These are phyloP conservation scores for Drosophila rubida DNA, from an alignment of 2,888 invertebrate species.

Conservation along the genomic window DNA sequence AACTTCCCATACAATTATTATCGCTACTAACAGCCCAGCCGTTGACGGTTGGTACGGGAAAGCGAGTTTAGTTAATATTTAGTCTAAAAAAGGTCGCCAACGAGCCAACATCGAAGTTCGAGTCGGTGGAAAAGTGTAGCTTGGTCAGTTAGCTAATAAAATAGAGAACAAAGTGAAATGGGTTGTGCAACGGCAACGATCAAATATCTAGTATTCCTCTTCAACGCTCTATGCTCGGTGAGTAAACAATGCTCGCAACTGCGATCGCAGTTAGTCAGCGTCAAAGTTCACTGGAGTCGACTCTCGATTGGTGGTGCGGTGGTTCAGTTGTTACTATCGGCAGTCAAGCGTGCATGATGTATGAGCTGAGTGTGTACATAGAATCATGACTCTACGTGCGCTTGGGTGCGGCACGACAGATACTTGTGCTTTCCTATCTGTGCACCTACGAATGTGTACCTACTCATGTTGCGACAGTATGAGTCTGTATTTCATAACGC, in stretches of 20 bases:
- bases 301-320: too few relatives aligned
- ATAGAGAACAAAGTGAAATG: conserved; percentile 50
- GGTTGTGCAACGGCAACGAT: conserved; percentile 71
- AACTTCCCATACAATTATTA: conserved; percentile 53
- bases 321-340: conserved; percentile 26
- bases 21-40: conserved; percentile 32
- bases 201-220: conserved; percentile 68
- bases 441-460: not conserved
- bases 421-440: not conserved
- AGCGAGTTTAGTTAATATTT: conserved; percentile 37
- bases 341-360: conserved; percentile 28
- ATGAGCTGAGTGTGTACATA: not conserved
- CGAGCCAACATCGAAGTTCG: conserved; percentile 30
- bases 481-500: conserved; percentile 13
- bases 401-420: conserved; percentile 30
- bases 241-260: conserved; percentile 40
- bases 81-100: conserved; percentile 52
- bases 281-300: conserved; percentile 30
- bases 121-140: not conserved
- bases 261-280: conserved; percentile 25
- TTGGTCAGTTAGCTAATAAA: not conserved
- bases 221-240: conserved; percentile 74
- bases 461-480: conserved; percentile 1
- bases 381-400: conserved; percentile 4
- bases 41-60: conserved; percentile 20